These are phyloP conservation scores for Melieria crassipennis DNA, from an alignment of 2,888 invertebrate genomes.

Conservation along the genomic window DNA sequence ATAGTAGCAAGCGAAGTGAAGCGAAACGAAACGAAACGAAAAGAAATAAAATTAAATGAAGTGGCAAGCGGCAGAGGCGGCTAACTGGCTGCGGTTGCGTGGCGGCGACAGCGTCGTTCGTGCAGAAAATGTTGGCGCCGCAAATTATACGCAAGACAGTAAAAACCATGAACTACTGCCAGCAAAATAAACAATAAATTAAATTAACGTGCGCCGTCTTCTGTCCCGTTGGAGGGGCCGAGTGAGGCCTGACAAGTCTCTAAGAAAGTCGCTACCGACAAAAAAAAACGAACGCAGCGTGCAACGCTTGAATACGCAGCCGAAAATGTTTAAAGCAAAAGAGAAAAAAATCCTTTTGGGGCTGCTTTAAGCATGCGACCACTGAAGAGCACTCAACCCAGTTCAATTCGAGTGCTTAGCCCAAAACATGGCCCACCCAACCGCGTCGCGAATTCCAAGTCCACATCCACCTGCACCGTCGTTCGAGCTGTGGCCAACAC, in stretches of 20 bases:
- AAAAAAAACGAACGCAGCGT: constrained; percentile 26
- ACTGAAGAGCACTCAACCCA: too few relatives aligned
- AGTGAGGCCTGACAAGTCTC: constrained; percentile 14
- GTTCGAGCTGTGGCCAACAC: too few relatives aligned
- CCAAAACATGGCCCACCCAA: too few relatives aligned
- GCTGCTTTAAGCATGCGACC: too few relatives aligned
- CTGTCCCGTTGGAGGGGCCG: constrained; percentile 42
- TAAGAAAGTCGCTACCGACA: background rate
- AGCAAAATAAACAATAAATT: constrained; percentile 46
- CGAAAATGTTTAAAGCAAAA: constrained; percentile 16
- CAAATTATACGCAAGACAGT: background rate
- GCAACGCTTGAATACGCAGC: constrained; percentile 2
- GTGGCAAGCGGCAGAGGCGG: background rate
- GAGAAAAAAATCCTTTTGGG: too few relatives aligned
- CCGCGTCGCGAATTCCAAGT: too few relatives aligned
- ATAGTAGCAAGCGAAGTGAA: too few relatives aligned
- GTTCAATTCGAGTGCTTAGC: too few relatives aligned
- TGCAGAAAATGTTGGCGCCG: constrained; percentile 7
- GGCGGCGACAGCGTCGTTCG: background rate
- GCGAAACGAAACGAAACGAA: too few relatives aligned
- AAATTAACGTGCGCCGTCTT: constrained; percentile 52
- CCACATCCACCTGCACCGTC: too few relatives aligned
- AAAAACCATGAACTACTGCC: constrained; percentile 35
- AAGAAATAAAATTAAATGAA: constrained; percentile 3
- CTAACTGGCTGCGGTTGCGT: background rate